Evolutionary conservation across 2,888 invertebrate genomes (phyloP).

Genomic region (Orgyia antiqua): DNA sequence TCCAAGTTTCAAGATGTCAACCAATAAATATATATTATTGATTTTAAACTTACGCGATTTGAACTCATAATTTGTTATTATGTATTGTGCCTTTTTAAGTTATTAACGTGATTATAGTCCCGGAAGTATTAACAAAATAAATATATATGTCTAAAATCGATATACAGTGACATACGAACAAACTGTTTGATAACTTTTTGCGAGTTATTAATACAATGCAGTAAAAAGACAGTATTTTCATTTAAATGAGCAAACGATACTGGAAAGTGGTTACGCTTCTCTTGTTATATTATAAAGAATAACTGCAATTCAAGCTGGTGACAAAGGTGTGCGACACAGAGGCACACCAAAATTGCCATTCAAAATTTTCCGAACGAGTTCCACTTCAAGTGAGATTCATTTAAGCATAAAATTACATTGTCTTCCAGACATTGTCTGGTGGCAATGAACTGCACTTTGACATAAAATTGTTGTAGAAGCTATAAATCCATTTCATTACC

Average conservation of each 20-base stretch:
- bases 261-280: slow-evolving; percentile 67
- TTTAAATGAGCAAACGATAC: slow-evolving; percentile 44
- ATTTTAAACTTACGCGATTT: no score
- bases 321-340: slow-evolving; percentile 61
- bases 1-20: no score
- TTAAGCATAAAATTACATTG: slow-evolving; percentile 78
- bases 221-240: slow-evolving; percentile 31
- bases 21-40: no score
- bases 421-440: slow-evolving; percentile 68
- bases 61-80: no score
- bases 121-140: no score
- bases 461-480: slow-evolving; percentile 72
- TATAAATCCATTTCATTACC: slow-evolving; percentile 75
- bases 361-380: slow-evolving; percentile 70
- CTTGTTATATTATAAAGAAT: slow-evolving; percentile 70
- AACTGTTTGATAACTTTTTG: no score
- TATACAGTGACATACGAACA: no score
- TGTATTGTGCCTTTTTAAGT: no score
- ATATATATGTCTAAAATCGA: no score
- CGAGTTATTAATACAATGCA: no score
- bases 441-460: slow-evolving; percentile 78
- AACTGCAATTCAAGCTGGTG: slow-evolving; percentile 61
- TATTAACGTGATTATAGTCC: no score
- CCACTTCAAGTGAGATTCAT: slow-evolving; percentile 70
- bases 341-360: slow-evolving; percentile 65